Evolutionary conservation across 2,888 invertebrate species (phyloP).

Genomic region (Cosmia trapezina): DNA sequence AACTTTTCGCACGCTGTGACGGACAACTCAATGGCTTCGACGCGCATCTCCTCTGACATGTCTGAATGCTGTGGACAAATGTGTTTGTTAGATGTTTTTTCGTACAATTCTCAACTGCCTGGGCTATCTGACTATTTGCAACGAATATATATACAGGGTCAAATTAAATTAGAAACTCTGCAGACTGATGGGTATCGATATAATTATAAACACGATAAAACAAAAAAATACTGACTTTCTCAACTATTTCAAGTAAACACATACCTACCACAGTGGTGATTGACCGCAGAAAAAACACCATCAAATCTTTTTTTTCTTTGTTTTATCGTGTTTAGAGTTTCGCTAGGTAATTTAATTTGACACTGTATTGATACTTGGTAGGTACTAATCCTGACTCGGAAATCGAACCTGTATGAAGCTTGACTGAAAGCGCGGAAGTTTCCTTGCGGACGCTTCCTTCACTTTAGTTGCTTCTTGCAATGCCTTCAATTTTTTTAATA

Average conservation of each 20-base stretch:
- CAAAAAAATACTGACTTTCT: too few relatives aligned
- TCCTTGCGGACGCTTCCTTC: not conserved
- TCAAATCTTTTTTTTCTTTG: too few relatives aligned
- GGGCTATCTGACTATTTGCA: not conserved
- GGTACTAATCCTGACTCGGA: not conserved
- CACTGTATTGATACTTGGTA: too few relatives aligned
- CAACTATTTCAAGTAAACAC: too few relatives aligned
- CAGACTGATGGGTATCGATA: too few relatives aligned
- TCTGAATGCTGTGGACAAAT: conserved; percentile 94
- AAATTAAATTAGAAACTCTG: too few relatives aligned
- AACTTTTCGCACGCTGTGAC: conserved; percentile 98
- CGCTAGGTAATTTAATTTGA: too few relatives aligned
- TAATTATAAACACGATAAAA: too few relatives aligned
- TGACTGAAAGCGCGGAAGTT: too few relatives aligned
- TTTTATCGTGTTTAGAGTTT: too few relatives aligned
- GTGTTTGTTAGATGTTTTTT: not conserved
- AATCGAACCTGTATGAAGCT: not conserved
- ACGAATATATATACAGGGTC: not conserved
- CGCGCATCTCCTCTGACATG: conserved; percentile 98
- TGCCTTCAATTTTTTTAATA: not conserved
- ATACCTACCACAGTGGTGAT: too few relatives aligned
- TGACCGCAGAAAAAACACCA: too few relatives aligned
- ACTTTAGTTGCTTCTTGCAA: not conserved
- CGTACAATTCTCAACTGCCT: not conserved
- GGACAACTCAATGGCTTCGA: conserved; percentile 96